A percentile compares a stretch with the other conserved stretches of the same genome.
phyloP scores from a whole-genome alignment of 2,113 vertebrate species.

The Neogale vison region DNA sequence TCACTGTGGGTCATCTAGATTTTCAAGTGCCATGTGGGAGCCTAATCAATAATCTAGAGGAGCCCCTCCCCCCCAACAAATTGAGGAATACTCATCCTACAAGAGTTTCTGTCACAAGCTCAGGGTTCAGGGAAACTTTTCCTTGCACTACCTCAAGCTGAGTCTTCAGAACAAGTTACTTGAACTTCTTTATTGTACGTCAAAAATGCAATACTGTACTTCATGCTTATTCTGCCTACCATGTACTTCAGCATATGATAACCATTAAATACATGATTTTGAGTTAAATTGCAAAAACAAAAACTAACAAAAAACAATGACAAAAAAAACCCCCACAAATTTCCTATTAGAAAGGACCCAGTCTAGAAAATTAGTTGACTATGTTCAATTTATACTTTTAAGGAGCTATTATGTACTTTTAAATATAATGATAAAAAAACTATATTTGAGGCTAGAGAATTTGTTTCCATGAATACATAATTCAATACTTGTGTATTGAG shows the following conservation, averaged over 20 bases:
- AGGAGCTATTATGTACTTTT: constrained; percentile 20
- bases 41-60: not conserved
- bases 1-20: not conserved
- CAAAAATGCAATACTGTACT: not conserved
- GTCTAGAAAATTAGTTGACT: not conserved
- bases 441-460: constrained; percentile 33
- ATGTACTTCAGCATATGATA: not conserved
- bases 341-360: not conserved
- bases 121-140: not conserved
- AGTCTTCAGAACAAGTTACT: not conserved
- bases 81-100: not conserved
- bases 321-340: not conserved
- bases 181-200: not conserved
- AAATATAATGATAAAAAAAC: constrained; percentile 38
- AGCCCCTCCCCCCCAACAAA: not conserved
- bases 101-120: not conserved
- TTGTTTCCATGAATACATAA: constrained; percentile 48
- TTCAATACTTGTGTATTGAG: constrained; percentile 31
- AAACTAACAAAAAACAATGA: not conserved
- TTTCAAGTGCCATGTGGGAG: not conserved
- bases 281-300: not conserved
- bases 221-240: not conserved
- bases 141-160: not conserved
- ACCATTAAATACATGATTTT: not conserved
- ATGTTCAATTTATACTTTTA: constrained; percentile 40